Conservation (phyloP, 1,140 invertebrate species). For the Phymorhynchus buccinoides region DNA sequence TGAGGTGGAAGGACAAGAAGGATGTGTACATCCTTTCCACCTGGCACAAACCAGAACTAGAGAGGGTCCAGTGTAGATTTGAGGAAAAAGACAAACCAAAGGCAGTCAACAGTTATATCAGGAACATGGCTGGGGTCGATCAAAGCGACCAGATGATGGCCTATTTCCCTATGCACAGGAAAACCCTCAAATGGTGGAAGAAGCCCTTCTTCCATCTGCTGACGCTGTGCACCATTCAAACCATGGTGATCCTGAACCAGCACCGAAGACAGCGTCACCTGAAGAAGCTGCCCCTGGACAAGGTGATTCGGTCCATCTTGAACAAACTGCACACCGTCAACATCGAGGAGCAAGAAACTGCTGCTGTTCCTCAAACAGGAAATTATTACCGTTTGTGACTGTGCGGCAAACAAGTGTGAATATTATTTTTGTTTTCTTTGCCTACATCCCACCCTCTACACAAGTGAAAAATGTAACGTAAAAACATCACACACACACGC, state of each 20-base stretch:
- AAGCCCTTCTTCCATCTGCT: slow-evolving; percentile 30
- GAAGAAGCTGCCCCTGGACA: not conserved
- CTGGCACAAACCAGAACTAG: not conserved
- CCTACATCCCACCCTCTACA: too few relatives aligned
- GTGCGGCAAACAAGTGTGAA: too few relatives aligned
- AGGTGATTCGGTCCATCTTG: not conserved
- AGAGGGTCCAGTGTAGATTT: not conserved
- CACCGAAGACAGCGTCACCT: not conserved
- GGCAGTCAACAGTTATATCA: slow-evolving; percentile 31
- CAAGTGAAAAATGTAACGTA: too few relatives aligned
- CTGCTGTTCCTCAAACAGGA: too few relatives aligned
- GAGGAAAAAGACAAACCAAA: slow-evolving; percentile 30
- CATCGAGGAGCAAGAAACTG: too few relatives aligned
- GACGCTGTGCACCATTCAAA: not conserved
- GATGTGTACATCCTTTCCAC: slow-evolving; percentile 19
- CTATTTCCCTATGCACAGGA: slow-evolving; percentile 33
- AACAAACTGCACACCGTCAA: too few relatives aligned
- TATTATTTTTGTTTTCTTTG: too few relatives aligned
- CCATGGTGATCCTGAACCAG: slow-evolving; percentile 18
- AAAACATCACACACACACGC: too few relatives aligned
- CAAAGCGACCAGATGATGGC: slow-evolving; percentile 43
- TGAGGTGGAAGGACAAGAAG: slow-evolving; percentile 33
- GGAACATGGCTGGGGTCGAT: slow-evolving; percentile 45
- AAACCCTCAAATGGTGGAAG: slow-evolving; percentile 25
- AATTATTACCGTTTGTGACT: too few relatives aligned